Evolutionary conservation across 2,888 invertebrate species (phyloP).

Genomic region (Linnaemya tessellans): DNA sequence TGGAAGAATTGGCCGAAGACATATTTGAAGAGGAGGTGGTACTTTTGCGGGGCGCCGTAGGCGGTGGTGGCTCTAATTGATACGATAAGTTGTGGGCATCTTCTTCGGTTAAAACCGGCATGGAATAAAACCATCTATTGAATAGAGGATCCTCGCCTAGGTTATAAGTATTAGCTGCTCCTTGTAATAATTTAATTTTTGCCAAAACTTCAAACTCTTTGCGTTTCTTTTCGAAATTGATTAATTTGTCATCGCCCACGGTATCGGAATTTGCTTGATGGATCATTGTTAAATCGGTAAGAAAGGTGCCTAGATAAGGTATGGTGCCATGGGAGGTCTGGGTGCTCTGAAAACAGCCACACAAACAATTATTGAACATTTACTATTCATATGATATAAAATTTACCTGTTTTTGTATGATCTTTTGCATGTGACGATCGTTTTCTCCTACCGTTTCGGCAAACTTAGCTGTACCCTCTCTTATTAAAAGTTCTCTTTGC

Average conservation of each 20-base stretch:
- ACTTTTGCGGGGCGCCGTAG: constrained; percentile 76
- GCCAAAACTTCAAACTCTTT: constrained; percentile 99
- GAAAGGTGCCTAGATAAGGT: constrained; percentile 98
- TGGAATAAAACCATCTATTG: constrained; percentile 97
- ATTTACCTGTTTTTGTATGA: constrained; percentile 89
- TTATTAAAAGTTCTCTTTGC: constrained; percentile 95
- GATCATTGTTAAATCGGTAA: constrained; percentile 99
- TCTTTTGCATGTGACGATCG: constrained; percentile 93
- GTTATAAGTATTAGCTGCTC: constrained; percentile 97
- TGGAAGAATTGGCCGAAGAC: constrained; percentile 74
- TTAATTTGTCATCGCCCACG: constrained; percentile 88
- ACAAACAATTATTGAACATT: neutral
- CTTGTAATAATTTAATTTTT: constrained; percentile 97
- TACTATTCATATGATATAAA: neutral
- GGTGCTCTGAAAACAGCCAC: constrained; percentile 84
- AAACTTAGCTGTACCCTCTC: constrained; percentile 99
- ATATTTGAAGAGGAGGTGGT: constrained; percentile 75
- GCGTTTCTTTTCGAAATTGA: constrained; percentile 98
- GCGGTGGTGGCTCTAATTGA: constrained; percentile 91
- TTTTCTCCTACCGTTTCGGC: constrained; percentile 95
- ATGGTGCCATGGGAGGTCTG: constrained; percentile 96
- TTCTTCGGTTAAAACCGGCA: constrained; percentile 94
- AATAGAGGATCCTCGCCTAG: constrained; percentile 93
- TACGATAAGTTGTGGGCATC: constrained; percentile 96
- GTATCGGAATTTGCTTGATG: constrained; percentile 97